A percentile compares a stretch with the other conserved stretches of the same genome.
phyloP scores from a whole-genome alignment of 92 coral and sea anemone genomes.

The Epizoanthus scotinus region DNA sequence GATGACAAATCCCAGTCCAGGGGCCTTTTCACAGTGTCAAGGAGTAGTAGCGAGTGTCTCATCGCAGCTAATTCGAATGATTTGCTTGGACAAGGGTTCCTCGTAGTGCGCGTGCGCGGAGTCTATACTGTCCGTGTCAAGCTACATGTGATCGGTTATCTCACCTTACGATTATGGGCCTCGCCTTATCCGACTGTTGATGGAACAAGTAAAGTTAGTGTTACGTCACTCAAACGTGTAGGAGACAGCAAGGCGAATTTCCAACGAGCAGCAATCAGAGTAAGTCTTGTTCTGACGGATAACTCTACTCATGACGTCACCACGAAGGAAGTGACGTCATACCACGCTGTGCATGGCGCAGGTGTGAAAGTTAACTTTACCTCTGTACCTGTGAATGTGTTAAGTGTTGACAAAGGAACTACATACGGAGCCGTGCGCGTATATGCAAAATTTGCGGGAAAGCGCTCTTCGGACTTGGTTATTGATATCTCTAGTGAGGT shows the following conservation, averaged over 20 bases:
- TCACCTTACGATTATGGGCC: slow-evolving; percentile 43
- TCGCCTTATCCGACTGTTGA: slow-evolving; percentile 42
- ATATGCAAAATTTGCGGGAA: slow-evolving; percentile 48
- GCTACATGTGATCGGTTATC: slow-evolving; percentile 55
- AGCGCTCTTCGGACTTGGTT: slow-evolving; percentile 39
- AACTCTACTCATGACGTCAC: slow-evolving; percentile 56
- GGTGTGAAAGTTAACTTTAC: slow-evolving; percentile 54
- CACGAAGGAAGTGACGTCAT: slow-evolving; percentile 52
- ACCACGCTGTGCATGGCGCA: slow-evolving; percentile 48
- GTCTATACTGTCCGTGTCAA: slow-evolving; percentile 61
- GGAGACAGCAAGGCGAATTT: slow-evolving; percentile 55
- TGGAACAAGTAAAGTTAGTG: neutral
- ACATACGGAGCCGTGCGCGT: slow-evolving; percentile 47
- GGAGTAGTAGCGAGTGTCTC: slow-evolving; percentile 8
- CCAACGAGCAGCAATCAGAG: slow-evolving; percentile 54
- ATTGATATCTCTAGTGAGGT: slow-evolving; percentile 47
- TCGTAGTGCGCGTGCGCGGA: slow-evolving; percentile 61
- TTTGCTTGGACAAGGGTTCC: slow-evolving; percentile 58
- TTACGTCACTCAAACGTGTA: slow-evolving; percentile 54
- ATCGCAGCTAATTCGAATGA: slow-evolving; percentile 56
- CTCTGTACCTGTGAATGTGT: slow-evolving; percentile 36
- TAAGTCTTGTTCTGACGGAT: slow-evolving; percentile 58
- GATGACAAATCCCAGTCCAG: slow-evolving; percentile 65
- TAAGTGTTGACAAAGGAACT: slow-evolving; percentile 47
- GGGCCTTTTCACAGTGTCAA: slow-evolving; percentile 57